Base-by-base conservation (phyloP, 1,140 invertebrate species). In the Leptopilina boulardi region DNA sequence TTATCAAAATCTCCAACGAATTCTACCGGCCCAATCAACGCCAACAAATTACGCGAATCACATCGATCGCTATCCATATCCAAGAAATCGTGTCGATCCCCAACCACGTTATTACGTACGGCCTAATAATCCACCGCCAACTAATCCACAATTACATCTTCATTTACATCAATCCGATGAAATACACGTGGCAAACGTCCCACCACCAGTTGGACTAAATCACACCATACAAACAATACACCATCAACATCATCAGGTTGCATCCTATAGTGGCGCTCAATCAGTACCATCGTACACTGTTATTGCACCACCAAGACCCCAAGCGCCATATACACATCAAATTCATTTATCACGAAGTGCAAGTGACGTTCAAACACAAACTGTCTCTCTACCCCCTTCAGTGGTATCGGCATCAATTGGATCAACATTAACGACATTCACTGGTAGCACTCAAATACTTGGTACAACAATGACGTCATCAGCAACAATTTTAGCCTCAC, bases 1-100 rank as follows among this genome's bases (percentile, higher is more conserved):
- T 13, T 91, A 91, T 78, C 90, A 91, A 54, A 91, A 91, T n/a
- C 84, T 91, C 3, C 89, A 91, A 51, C 85, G 88, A 47, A 89
- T 89, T 51, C 51, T 91, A n/a, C 89, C 89, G 0, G 81, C 89
- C 0, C 89, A 91, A 51, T 84, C 88, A 0, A 88, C 88, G 1
- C 82, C 89, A 0, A 89, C 87, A 0, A 91, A 86, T 42, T 91
- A 91, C 66, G 86, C 89, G 0, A 86, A 86, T 51, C 89, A 90
- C 59, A 84, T 91, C 56, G 90, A 91, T 74, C 81, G 89, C 5
- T 91, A 91, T 77, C 90, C 90, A 0, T 90, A 89, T 75, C 84
- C 85, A 0, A 81, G 88, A 21, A 83, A 86, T 44, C 81, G 74
- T 1, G 79, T 83, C 11, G 81, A 82, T 34, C 78, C 84, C n/a